Conservation (phyloP, 2,113 vertebrate genomes). For the Pelmatolapia mariae region DNA sequence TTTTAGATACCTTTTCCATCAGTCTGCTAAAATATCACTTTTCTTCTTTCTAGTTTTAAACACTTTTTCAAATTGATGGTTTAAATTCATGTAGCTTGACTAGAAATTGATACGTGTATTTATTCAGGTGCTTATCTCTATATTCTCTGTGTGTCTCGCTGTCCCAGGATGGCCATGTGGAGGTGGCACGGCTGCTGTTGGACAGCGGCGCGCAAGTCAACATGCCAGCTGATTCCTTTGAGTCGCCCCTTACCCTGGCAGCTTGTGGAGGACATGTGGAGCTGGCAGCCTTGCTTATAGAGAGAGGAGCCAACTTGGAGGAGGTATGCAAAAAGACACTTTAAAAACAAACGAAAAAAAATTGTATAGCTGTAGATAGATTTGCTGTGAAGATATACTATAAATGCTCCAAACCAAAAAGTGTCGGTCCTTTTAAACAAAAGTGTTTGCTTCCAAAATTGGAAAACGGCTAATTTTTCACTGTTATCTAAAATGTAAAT, state of each 20-base stretch:
- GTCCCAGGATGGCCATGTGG: constrained; percentile 95
- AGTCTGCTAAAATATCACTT: background rate
- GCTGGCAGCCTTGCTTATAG: constrained; percentile 91
- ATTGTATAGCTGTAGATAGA: background rate
- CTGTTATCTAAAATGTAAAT: background rate
- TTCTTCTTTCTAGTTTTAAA: background rate
- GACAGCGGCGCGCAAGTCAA: constrained; percentile 99
- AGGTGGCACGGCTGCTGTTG: constrained; percentile 94
- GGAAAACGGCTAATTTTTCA: background rate
- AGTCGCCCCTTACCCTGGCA: constrained; percentile 93
- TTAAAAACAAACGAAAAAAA: background rate
- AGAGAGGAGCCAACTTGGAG: constrained; percentile 96
- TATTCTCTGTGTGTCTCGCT: constrained; percentile 63
- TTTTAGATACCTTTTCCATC: background rate
- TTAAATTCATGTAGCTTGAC: background rate
- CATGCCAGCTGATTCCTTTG: constrained; percentile 98
- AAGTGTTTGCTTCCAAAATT: background rate
- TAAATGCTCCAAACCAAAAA: background rate
- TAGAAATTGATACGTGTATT: background rate
- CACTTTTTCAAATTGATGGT: background rate
- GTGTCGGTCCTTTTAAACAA: background rate
- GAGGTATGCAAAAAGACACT: constrained; percentile 62
- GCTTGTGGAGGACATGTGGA: constrained; percentile 97
- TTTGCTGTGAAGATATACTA: background rate
- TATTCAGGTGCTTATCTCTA: constrained; percentile 63